Evolutionary conservation across 2,797 vertebrate species (phyloP).

Genomic region (Neosalanx taihuensis): DNA sequence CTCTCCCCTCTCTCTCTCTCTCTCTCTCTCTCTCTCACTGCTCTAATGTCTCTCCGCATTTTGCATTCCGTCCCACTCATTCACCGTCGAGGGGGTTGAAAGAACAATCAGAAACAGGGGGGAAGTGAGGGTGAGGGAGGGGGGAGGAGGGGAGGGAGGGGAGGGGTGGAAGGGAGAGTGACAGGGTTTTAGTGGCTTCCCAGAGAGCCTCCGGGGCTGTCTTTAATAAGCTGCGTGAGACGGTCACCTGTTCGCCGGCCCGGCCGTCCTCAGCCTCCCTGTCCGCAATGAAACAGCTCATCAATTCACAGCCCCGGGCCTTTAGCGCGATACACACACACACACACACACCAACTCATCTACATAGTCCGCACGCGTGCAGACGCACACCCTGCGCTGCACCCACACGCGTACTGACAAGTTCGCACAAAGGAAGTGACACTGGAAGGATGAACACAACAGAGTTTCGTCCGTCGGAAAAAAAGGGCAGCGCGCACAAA

Average conservation of each 20-base stretch:
- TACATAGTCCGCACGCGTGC: neutral
- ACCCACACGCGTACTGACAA: conserved; percentile 10
- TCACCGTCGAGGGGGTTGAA: conserved; percentile 9
- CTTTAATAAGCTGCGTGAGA: conserved; percentile 48
- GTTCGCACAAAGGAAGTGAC: neutral
- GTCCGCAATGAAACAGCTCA: conserved; percentile 48
- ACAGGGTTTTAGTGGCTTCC: conserved; percentile 39
- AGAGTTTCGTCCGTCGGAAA: neutral
- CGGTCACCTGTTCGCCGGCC: conserved; percentile 44
- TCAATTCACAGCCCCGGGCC: conserved; percentile 56
- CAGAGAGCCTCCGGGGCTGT: conserved; percentile 35
- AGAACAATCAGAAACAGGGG: conserved; percentile 31
- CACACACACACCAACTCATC: conserved; percentile 17
- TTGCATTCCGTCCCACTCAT: conserved; percentile 3
- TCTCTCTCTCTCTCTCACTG: conserved; percentile 9
- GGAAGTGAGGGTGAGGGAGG: conserved; percentile 16
- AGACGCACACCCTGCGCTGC: conserved; percentile 1
- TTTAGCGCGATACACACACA: conserved; percentile 31
- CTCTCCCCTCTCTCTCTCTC: conserved; percentile 19
- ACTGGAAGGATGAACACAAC: neutral
- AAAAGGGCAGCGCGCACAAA: conserved; percentile 4
- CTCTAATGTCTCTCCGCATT: conserved; percentile 7
- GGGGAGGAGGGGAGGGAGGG: conserved; percentile 29
- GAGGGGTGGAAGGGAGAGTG: conserved; percentile 21
- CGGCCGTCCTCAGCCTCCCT: conserved; percentile 39